phyloP scores from a whole-genome alignment of 2,888 invertebrate species.

The Ormyrus labotus region DNA sequence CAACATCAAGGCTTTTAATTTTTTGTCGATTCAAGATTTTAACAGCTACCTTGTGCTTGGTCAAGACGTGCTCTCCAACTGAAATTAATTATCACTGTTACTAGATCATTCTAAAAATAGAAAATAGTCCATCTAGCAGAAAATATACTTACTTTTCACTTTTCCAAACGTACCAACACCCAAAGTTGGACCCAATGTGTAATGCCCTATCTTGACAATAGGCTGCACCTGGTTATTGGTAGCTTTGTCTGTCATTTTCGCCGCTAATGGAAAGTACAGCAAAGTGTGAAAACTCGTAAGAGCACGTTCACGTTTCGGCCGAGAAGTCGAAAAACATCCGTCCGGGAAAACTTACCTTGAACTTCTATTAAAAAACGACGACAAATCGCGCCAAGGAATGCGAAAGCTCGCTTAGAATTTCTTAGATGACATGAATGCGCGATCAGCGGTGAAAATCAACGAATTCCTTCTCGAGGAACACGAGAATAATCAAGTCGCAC shows the following conservation, averaged over 20 bases:
- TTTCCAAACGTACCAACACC: conserved; percentile 99
- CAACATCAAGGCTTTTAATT: conserved; percentile 99
- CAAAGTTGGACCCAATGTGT: conserved; percentile 93
- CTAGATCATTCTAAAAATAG: background rate
- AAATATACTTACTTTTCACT: conserved; percentile 87
- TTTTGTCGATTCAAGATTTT: conserved; percentile 99
- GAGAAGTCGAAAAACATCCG: conserved; percentile 22
- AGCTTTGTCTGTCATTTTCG: conserved; percentile 52
- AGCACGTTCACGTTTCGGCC: background rate
- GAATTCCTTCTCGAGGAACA: conserved; percentile 2
- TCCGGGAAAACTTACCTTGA: conserved; percentile 44
- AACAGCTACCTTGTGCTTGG: conserved; percentile 98
- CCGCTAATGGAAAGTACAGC: conserved; percentile 8
- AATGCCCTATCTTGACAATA: conserved; percentile 97
- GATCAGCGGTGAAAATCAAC: conserved; percentile 17
- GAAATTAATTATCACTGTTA: conserved; percentile 57
- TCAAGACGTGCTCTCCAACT: conserved; percentile 97
- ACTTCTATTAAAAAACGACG: conserved; percentile 45
- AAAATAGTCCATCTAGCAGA: background rate
- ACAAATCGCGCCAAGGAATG: conserved; percentile 36
- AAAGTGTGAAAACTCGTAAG: background rate
- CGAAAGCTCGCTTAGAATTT: conserved; percentile 39
- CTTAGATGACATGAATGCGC: conserved; percentile 28
- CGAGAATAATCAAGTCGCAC: conserved; percentile 27
- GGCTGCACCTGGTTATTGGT: conserved; percentile 78